phyloP scores from a whole-genome alignment of 2,888 invertebrate species.

The Cerastis leucographa region DNA sequence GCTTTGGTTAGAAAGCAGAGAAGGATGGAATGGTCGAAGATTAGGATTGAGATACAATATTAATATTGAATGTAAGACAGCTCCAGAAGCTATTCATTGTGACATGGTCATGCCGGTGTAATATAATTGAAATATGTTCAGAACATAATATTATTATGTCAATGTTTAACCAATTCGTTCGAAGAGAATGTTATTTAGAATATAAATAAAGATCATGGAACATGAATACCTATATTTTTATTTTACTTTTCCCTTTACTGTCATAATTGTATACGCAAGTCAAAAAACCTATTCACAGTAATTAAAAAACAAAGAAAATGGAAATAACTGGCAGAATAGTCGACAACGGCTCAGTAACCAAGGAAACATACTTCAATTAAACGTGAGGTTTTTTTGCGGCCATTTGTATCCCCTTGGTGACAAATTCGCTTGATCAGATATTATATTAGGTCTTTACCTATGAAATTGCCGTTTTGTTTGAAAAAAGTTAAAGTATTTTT shows the following conservation, averaged over 20 bases:
- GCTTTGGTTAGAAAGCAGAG: background rate
- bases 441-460: too few relatives aligned
- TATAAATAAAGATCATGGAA: conserved; percentile 67
- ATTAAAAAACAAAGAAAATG: too few relatives aligned
- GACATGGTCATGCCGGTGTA: conserved; percentile 19
- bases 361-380: too few relatives aligned
- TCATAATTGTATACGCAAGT: background rate
- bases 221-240: conserved; percentile 9
- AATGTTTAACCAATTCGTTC: conserved; percentile 33
- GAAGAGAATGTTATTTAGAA: conserved; percentile 35
- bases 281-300: too few relatives aligned
- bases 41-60: conserved; percentile 2
- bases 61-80: conserved; percentile 8
- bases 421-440: too few relatives aligned
- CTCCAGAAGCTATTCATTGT: conserved; percentile 40
- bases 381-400: too few relatives aligned
- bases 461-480: too few relatives aligned
- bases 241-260: background rate
- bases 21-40: background rate
- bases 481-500: too few relatives aligned
- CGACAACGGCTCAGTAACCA: too few relatives aligned
- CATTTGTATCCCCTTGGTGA: too few relatives aligned
- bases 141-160: conserved; percentile 55
- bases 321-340: too few relatives aligned
- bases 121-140: conserved; percentile 44